Base-by-base conservation (phyloP, 2,797 vertebrate genomes). In the Scomberomorus guttatus region DNA sequence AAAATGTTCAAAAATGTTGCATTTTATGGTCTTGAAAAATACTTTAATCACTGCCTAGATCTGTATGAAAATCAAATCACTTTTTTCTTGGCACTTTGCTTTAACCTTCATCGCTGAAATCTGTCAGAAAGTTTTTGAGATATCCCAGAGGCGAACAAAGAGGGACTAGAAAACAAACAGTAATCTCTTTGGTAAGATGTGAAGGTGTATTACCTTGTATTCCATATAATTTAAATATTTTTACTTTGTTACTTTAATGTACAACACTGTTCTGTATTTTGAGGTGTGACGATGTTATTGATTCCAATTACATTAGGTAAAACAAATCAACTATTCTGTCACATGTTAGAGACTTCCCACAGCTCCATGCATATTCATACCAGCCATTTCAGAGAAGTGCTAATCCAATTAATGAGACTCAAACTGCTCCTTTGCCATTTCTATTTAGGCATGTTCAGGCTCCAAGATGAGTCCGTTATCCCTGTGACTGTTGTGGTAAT, bases 321-420 rank as follows among this genome's bases (percentile, higher is more conserved):
- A 60, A 76, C 58, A 52, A 62, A 62, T 76, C 46, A 18, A 42
- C 32, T 82, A 74, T 70, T 83, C 34, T 3, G 12, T 82, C 68
- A 61, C 74, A 68, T 87, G 81, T 80, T 32, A 34, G 72, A 79
- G 83, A 90, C 85, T 61, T 52, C 79, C 82, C 61, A 77, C 52
- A 80, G 93, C 89, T 84, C 81, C 83, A 93, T 93, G 86, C 87
- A 90, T 89, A 84, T 92, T 90, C 86, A 92, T 89, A 83, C 87
- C 71, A 88, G 90, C 94, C 92, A 87, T 93, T 92, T 82, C 87
- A 91, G 70, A 86, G 69, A 77, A 89, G 89, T 92, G 84, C 91
- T 65, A 96, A 96, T 95, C 94, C 93, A 94, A 90, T 96, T 96
- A 95, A 94, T 90, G 91, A 88, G 89, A 48, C 1, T 90, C 93